These are phyloP conservation scores for Nannospalax galili DNA, from an alignment of 2,113 vertebrate species.

Conservation along the genomic window DNA sequence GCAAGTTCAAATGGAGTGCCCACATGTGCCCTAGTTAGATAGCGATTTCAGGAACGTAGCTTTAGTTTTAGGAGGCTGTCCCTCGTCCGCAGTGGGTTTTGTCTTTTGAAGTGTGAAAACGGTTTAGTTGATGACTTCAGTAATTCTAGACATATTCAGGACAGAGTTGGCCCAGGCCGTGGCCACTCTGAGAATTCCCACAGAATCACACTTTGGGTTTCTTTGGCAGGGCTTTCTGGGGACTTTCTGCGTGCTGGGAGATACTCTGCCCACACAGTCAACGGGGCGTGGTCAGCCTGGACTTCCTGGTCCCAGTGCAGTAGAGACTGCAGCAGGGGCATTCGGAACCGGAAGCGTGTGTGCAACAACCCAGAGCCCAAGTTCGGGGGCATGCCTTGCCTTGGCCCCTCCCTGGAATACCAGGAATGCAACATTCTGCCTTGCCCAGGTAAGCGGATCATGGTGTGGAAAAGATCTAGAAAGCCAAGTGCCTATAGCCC, in stretches of 20 bases:
- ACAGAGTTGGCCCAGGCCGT: too few species aligned
- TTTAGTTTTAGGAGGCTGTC: background rate
- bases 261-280: conserved; percentile 91
- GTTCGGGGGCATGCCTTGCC: conserved; percentile 93
- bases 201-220: background rate
- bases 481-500: background rate
- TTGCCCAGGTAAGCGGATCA: conserved; percentile 91
- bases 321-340: conserved; percentile 95
- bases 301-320: conserved; percentile 96
- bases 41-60: background rate
- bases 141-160: background rate
- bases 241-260: conserved; percentile 94
- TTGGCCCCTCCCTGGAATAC: conserved; percentile 93
- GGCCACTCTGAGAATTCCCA: background rate
- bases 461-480: accelerated
- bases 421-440: conserved; percentile 98
- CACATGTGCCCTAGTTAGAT: background rate
- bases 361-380: conserved; percentile 96
- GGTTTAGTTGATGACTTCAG: accelerated
- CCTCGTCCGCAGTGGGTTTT: background rate
- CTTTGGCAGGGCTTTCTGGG: conserved; percentile 84
- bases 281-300: conserved; percentile 96
- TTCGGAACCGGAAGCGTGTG: conserved; percentile 93
- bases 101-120: background rate
- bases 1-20: background rate